Conservation (phyloP, 2,888 invertebrate species). For the Acanthosepion esculentum region DNA sequence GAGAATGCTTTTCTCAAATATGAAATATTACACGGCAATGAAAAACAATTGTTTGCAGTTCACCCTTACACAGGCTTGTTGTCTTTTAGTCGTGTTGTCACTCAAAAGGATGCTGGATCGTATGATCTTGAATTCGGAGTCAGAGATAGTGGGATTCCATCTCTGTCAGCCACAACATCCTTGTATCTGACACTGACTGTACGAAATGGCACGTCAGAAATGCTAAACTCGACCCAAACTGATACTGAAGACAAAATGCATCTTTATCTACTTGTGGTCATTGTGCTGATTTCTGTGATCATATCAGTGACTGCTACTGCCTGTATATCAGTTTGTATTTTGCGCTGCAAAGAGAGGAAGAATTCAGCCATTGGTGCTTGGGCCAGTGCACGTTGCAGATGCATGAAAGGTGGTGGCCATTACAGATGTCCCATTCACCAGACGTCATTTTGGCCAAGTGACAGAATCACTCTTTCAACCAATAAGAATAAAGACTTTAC, state of each 20-base stretch:
- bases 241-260: neutral
- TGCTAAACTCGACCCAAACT: neutral
- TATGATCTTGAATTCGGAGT: neutral
- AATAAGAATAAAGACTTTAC: neutral
- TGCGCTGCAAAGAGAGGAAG: neutral
- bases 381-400: neutral
- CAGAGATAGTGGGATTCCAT: slow-evolving; percentile 33
- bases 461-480: neutral
- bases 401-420: neutral
- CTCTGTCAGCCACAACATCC: slow-evolving; percentile 34
- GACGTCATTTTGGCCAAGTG: neutral
- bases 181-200: slow-evolving; percentile 21
- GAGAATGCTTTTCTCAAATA: slow-evolving; percentile 62
- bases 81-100: neutral
- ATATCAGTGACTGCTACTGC: neutral
- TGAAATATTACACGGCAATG: slow-evolving; percentile 71
- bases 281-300: neutral
- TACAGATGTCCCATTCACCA: neutral
- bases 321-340: slow-evolving; percentile 25
- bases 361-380: neutral
- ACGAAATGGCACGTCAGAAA: neutral
- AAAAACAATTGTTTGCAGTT: slow-evolving; percentile 75
- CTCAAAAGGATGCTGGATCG: neutral
- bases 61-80: slow-evolving; percentile 75
- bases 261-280: neutral